These are phyloP conservation scores for Notamacropus eugenii DNA, from an alignment of 2,797 vertebrate genomes.

Conservation along the genomic window DNA sequence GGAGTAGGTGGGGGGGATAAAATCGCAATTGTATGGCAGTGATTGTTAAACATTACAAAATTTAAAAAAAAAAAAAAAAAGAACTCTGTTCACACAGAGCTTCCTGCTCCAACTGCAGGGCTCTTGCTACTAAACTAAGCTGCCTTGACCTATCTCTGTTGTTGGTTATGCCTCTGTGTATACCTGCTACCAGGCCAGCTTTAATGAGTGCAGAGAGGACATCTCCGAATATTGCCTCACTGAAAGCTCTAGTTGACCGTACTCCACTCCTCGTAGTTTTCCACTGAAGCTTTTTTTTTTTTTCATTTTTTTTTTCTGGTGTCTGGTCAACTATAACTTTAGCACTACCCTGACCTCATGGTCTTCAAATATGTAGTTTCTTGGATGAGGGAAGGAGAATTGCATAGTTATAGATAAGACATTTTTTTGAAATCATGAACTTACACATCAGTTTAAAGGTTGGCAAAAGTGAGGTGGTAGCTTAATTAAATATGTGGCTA, in stretches of 20 bases:
- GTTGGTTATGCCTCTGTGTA: too few relatives aligned
- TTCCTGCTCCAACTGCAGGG: too few relatives aligned
- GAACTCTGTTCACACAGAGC: too few relatives aligned
- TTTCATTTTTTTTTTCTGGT: constrained; percentile 33
- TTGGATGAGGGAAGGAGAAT: constrained; percentile 44
- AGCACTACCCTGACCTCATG: constrained; percentile 10
- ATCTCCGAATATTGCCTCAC: not conserved
- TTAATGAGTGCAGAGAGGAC: not conserved
- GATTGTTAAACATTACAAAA: too few relatives aligned
- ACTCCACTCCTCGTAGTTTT: not conserved
- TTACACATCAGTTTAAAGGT: constrained; percentile 30
- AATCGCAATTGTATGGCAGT: too few relatives aligned
- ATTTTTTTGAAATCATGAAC: constrained; percentile 8
- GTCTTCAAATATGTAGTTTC: constrained; percentile 2
- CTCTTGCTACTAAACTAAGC: too few relatives aligned
- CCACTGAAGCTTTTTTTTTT: not conserved
- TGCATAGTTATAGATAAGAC: constrained; percentile 30
- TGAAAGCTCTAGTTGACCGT: not conserved
- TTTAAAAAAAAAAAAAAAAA: too few relatives aligned
- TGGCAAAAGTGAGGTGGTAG: constrained; percentile 35
- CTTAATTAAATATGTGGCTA: constrained; percentile 15
- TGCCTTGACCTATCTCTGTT: too few relatives aligned
- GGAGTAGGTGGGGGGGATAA: too few relatives aligned
- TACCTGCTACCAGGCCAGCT: not conserved
- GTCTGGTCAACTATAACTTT: not conserved